phyloP scores from a whole-genome alignment of 1,140 invertebrate species.

The Drosophila nikananu region DNA sequence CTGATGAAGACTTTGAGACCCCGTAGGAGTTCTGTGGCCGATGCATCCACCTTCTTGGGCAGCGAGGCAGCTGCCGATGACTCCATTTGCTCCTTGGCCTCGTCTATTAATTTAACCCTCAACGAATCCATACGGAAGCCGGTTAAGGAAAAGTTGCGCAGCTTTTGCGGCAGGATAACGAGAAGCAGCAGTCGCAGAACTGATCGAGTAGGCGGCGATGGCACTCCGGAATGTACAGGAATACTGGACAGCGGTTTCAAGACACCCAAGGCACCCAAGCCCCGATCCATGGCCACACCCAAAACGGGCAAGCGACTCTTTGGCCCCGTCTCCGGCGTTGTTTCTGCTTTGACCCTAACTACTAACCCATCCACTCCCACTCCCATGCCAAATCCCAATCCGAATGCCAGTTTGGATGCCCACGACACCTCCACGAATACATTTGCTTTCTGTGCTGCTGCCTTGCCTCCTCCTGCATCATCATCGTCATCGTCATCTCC shows the following conservation, averaged over 20 bases:
- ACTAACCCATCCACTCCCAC: constrained; percentile 35
- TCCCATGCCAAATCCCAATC: constrained; percentile 1
- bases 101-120: constrained; percentile 68
- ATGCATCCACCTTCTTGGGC: constrained; percentile 57
- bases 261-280: constrained; percentile 75
- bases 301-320: constrained; percentile 70
- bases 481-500: constrained; percentile 40
- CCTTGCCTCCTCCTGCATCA: constrained; percentile 16
- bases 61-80: constrained; percentile 72
- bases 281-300: constrained; percentile 42
- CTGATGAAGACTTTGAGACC: constrained; percentile 76
- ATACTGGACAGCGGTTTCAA: constrained; percentile 69
- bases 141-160: constrained; percentile 77
- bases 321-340: constrained; percentile 39
- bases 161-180: constrained; percentile 70
- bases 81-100: constrained; percentile 76
- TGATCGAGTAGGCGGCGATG: constrained; percentile 36
- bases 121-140: constrained; percentile 81
- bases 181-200: constrained; percentile 69
- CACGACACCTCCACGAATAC: constrained; percentile 26
- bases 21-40: constrained; percentile 72
- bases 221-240: constrained; percentile 46
- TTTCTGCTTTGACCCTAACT: constrained; percentile 25
- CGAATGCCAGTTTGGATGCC: constrained; percentile 18
- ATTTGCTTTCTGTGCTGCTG: constrained; percentile 50